Evolutionary conservation across 2,888 invertebrate genomes (phyloP), one percentile per base, ranked within the genome.

Genomic region (Meteorus colon): DNA sequence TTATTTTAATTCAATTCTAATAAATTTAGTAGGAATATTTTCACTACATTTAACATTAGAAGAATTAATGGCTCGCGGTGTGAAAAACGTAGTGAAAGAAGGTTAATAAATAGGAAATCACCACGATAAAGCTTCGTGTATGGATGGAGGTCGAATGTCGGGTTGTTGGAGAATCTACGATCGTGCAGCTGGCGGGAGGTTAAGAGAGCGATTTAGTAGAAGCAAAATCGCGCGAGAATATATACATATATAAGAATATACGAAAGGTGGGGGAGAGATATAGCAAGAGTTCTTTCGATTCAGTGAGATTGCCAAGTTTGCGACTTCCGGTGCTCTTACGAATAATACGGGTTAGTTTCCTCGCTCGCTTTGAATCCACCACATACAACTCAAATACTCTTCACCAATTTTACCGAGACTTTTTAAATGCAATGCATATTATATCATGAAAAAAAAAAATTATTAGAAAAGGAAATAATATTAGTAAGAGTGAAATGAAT

Each of bases 241-340:
- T 60, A 60, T 60, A 60, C 29, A 59, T 29, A 60, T 16, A 29
- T 41, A 55, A 31, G 12, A 55, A 60, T 14, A 45, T 4, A 29
- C 37, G 34, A 10, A 1, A 34, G 12, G 63, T 16, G 45, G 24
- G 6, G 0, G 62, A 29, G 29, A 41, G 48, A 48, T 24, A n/a
- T 14, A 27, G 12, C 12, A n/a, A 29, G 29, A 69, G 29, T 51
- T 63, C 24, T 62, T 62, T 65, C 65, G 65, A 65, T 65, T 55
- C 41, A n/a, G 16, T 19, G 65, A 73, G 73, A 73, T 73, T 73
- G 73, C 73, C 55, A 73, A 73, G 73, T 73, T 73, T 73, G 67
- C 45, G 67, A 59, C 67, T 73, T 73, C 72, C 62, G 71, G 34
- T 69, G 55, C 37, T 1, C 68, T 29, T 16, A 34, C 19, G 31